Percentiles rank a stretch among this genome's conserved stretches.
Conservation (phyloP, 2,797 vertebrate species). For the Aphelocoma californica region DNA sequence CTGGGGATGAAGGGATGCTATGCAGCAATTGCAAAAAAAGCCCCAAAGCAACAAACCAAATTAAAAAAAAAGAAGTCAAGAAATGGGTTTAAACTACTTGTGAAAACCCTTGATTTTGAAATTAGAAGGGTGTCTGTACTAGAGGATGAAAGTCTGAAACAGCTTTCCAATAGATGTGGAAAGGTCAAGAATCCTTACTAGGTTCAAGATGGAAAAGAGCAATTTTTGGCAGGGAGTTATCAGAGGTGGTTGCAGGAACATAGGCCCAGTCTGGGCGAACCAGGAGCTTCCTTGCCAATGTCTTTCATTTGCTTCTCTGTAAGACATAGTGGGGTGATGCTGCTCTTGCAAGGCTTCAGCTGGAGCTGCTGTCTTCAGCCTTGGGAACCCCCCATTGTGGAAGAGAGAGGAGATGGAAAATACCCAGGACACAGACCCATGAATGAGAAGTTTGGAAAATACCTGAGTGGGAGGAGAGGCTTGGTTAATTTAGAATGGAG, state of each 20-base stretch:
- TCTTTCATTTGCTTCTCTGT: neutral
- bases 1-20: neutral
- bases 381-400: neutral
- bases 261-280: fast-evolving
- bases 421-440: neutral
- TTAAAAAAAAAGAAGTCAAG: neutral
- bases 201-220: neutral
- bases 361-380: neutral
- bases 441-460: neutral
- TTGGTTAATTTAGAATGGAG: neutral
- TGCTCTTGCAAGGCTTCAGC: neutral
- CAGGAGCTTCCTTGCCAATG: neutral
- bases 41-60: neutral
- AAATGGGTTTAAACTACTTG: neutral
- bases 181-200: neutral
- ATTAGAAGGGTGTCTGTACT: neutral
- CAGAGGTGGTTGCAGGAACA: neutral
- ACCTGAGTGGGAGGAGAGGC: neutral
- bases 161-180: neutral
- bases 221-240: neutral
- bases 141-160: neutral
- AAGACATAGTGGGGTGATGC: neutral
- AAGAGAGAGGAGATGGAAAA: neutral
- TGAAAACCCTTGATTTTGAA: neutral
- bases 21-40: neutral